These are phyloP conservation scores for Archaeoteleia sp. DNA, from an alignment of 2,888 invertebrate species.

Conservation along the genomic window DNA sequence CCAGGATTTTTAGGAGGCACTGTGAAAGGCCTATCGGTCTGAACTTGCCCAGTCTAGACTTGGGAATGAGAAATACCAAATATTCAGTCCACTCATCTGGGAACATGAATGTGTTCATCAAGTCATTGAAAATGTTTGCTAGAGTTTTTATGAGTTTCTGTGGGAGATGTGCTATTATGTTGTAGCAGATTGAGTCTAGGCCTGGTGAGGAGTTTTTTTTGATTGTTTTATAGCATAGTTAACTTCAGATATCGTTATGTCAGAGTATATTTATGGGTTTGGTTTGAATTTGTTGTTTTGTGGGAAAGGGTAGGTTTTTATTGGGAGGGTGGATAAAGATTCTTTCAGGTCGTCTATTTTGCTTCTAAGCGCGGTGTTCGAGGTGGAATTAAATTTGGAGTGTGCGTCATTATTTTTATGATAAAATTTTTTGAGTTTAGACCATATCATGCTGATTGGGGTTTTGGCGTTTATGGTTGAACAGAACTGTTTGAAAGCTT, in stretches of 20 bases:
- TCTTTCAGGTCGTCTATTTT: background rate
- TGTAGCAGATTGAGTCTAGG: background rate
- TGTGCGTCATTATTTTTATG: slow-evolving; percentile 1
- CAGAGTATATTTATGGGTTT: background rate
- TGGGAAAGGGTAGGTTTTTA: background rate
- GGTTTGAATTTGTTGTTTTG: background rate
- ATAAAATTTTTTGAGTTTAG: slow-evolving; percentile 10
- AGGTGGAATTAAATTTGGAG: slow-evolving; percentile 6
- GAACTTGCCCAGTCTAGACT: slow-evolving; percentile 7
- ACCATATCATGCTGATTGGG: slow-evolving; percentile 3
- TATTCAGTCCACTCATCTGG: slow-evolving; percentile 2
- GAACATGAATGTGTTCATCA: background rate
- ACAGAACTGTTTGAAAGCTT: slow-evolving; percentile 4
- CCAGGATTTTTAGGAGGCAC: slow-evolving; percentile 11
- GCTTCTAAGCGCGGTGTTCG: background rate
- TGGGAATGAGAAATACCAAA: slow-evolving; percentile 11
- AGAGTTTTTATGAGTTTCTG: background rate
- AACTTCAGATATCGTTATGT: too few relatives aligned
- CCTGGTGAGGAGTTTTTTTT: background rate
- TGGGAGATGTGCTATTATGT: background rate
- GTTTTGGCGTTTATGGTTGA: too few relatives aligned
- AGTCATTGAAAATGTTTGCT: background rate
- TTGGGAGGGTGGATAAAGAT: background rate
- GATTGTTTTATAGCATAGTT: too few relatives aligned
- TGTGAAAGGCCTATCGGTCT: slow-evolving; percentile 8